Conservation (phyloP, 2,797 vertebrate genomes). For the Pipistrellus nathusii region DNA sequence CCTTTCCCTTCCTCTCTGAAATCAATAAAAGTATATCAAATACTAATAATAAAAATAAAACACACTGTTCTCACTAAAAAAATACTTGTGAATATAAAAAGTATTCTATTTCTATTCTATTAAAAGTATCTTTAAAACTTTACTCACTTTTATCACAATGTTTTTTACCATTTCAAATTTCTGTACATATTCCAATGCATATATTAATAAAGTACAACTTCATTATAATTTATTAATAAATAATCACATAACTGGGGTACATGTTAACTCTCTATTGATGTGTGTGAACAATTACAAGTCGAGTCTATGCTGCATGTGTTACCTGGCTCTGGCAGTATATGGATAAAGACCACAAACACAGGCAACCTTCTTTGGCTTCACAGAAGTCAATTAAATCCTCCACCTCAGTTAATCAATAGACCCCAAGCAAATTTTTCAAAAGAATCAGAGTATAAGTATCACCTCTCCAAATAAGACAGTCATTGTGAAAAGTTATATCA, state of each 20-base stretch:
- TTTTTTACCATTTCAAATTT: slow-evolving; percentile 15
- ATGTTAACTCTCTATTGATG: neutral
- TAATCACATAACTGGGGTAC: neutral
- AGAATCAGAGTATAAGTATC: neutral
- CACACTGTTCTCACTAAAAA: neutral
- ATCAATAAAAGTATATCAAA: no score
- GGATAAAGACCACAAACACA: neutral
- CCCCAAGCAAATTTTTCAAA: neutral
- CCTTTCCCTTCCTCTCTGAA: no score
- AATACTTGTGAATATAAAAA: slow-evolving; percentile 1
- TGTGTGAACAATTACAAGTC: neutral
- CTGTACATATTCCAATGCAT: neutral
- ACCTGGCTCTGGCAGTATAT: neutral
- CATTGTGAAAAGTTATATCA: neutral
- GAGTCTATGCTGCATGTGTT: neutral
- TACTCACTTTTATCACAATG: neutral
- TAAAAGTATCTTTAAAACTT: slow-evolving; percentile 28
- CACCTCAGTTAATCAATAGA: neutral
- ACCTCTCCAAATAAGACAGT: neutral
- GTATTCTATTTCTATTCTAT: neutral
- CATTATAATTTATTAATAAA: neutral
- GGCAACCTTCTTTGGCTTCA: neutral
- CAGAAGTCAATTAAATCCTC: neutral
- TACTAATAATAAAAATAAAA: neutral
- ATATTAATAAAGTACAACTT: neutral